These are phyloP conservation scores for Aegypius monachus DNA, from an alignment of 2,113 vertebrate genomes.

Conservation along the genomic window DNA sequence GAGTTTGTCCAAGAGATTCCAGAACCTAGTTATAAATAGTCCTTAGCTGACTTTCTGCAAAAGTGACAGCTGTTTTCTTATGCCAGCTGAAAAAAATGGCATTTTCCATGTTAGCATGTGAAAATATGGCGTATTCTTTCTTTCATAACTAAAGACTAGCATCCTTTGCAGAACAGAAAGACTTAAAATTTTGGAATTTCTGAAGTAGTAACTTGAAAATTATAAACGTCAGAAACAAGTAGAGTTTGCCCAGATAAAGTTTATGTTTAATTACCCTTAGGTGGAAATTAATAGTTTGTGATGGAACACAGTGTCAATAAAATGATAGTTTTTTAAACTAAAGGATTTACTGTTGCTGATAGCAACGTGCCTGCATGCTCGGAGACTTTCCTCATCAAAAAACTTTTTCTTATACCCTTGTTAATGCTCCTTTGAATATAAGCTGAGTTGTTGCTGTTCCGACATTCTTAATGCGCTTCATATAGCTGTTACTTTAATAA, in stretches of 20 bases:
- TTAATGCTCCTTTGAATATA: not conserved
- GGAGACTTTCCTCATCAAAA: not conserved
- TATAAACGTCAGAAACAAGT: not conserved
- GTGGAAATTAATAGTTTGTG: not conserved
- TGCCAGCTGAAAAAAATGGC: not conserved
- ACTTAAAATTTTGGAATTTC: not conserved
- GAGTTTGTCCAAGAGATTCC: not conserved
- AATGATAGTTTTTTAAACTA: not conserved
- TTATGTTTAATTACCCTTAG: not conserved
- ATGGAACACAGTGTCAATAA: not conserved
- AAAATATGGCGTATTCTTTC: not conserved
- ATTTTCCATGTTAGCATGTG: not conserved
- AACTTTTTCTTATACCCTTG: not conserved
- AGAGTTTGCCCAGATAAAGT: not conserved
- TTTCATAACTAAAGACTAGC: not conserved
- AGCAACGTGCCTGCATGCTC: not conserved
- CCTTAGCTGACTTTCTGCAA: not conserved
- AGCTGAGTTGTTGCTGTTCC: not conserved
- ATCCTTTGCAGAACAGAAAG: not conserved
- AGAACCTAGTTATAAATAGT: not conserved
- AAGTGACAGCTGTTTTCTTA: not conserved
- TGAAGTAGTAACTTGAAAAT: not conserved
- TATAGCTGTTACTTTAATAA: not conserved
- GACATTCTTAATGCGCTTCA: not conserved
- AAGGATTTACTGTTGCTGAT: not conserved